Base-by-base conservation (phyloP, 2,113 vertebrate species). In the Malurus melanocephalus region DNA sequence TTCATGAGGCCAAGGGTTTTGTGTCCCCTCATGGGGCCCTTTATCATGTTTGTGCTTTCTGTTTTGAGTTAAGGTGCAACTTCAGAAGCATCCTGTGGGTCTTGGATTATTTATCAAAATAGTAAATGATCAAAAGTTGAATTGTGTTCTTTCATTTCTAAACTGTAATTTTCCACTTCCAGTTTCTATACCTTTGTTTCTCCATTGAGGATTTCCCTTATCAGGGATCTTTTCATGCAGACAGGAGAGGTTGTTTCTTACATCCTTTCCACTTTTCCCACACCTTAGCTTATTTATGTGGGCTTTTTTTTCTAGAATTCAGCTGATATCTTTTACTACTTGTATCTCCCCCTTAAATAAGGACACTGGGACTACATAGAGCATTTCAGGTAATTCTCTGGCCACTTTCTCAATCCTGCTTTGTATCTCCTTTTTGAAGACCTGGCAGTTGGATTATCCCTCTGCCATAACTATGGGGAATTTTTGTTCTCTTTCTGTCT, bases 391-490 rank as follows among this genome's bases (percentile, higher is more conserved):
- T 57, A 32, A 26, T 80, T 59, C 33, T 67, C 52, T 78, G 45
- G 2, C 27, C 2, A 1, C 15, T 83, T 78, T 77, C 61, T 85
- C 32, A 40, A 4, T 78, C 61, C 30, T 71, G 13, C 27, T 24
- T 88, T 3, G 0, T 53, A 12, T 38, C 5, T 69, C 24, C 30
- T 51, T 7, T 48, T 59, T 74, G 18, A 80, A 45, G 43, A 48
- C 24, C 24, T 55, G 5, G 13, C 30, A 65, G 17, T 26, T 17
- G 52, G 19, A 14, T 23, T 71, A 20, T 19, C 13, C 8, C 3
- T 80, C 43, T 15, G 8, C 14, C 0, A 0, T 45, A 74, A 33
- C 24, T 72, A 13, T 6, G 9, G 19, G 9, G 11, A 87, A 51
- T 9, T 69, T 88, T 33, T 28, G 16, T 46, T 80, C 28, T 17